Conservation (phyloP, 92 coral and sea anemone species). For the Pocillopora grandis region DNA sequence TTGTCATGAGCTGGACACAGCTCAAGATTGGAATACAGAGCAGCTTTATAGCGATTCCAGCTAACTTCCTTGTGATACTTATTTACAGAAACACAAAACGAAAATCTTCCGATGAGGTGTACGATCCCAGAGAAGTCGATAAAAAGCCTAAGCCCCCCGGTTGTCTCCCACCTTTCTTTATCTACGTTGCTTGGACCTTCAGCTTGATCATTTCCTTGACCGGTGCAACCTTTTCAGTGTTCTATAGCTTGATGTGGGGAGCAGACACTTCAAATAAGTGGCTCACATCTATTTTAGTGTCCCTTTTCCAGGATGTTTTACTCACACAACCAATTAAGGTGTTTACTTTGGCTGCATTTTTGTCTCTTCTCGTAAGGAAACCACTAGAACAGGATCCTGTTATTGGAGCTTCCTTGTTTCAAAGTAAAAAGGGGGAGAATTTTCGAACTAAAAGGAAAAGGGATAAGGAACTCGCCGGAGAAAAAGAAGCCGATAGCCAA, state of each 20-base stretch:
- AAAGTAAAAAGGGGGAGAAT: background rate
- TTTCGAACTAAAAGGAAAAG: conserved; percentile 38
- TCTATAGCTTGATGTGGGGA: conserved; percentile 71
- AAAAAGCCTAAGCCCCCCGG: background rate
- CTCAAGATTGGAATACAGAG: conserved; percentile 86
- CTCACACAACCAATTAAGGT: conserved; percentile 72
- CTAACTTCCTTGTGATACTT: conserved; percentile 67
- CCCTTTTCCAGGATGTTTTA: conserved; percentile 68
- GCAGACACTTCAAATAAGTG: conserved; percentile 63
- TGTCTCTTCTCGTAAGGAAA: conserved; percentile 60
- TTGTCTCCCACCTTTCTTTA: conserved; percentile 56
- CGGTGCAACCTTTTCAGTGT: conserved; percentile 70
- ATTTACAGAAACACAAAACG: conserved; percentile 68
- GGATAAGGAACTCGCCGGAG: background rate
- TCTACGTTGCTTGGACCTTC: conserved; percentile 72
- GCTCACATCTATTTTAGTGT: conserved; percentile 69
- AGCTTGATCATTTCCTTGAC: conserved; percentile 62
- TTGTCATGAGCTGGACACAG: conserved; percentile 83
- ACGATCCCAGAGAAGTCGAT: background rate
- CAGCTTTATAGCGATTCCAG: conserved; percentile 78
- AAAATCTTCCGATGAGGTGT: background rate
- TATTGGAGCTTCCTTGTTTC: conserved; percentile 3
- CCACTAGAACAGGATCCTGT: conserved; percentile 74
- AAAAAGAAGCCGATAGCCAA: conserved; percentile 1
- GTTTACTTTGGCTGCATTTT: conserved; percentile 59